A percentile compares a stretch with the other conserved stretches of the same genome.
phyloP scores from a whole-genome alignment of 2,797 vertebrate genomes.

The Liparis tanakae region DNA sequence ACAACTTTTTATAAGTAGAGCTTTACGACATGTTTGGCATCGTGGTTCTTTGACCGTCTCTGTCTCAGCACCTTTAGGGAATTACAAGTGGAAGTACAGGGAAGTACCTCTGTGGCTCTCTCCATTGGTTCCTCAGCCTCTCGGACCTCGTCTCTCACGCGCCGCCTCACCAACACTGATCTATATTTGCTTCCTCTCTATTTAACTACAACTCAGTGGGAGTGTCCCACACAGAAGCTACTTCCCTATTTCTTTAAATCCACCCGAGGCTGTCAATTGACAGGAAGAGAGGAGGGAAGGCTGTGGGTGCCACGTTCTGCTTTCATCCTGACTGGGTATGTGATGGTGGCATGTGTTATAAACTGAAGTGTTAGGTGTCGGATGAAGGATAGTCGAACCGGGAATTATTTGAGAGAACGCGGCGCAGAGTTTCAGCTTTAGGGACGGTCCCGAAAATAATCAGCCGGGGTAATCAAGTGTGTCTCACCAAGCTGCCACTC shows the following conservation, averaged over 20 bases:
- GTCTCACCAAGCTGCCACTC: slow-evolving; percentile 72
- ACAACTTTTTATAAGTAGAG: not conserved
- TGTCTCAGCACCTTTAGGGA: not conserved
- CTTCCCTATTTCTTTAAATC: slow-evolving; percentile 32
- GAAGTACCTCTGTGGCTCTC: not conserved
- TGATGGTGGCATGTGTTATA: not conserved
- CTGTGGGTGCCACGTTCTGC: slow-evolving; percentile 6
- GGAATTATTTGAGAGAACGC: slow-evolving; percentile 38
- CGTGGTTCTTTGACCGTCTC: not conserved
- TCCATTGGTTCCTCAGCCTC: not conserved
- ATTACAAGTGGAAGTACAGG: not conserved
- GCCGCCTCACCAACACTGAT: slow-evolving; percentile 20
- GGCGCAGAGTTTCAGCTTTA: slow-evolving; percentile 39
- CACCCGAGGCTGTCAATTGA: slow-evolving; percentile 28
- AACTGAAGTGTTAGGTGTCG: slow-evolving; percentile 14
- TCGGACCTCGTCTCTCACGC: not conserved
- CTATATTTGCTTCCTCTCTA: slow-evolving; percentile 39
- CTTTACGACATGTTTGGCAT: not conserved
- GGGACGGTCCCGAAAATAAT: slow-evolving; percentile 66
- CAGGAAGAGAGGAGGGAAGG: not conserved
- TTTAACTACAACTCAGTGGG: slow-evolving; percentile 26
- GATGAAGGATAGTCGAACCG: slow-evolving; percentile 6
- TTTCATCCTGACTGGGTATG: slow-evolving; percentile 16
- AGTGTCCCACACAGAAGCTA: slow-evolving; percentile 2
- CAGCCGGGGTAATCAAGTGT: slow-evolving; percentile 66